A percentile compares a stretch with the other conserved stretches of the same genome.
Conservation (phyloP, 2,113 vertebrate species). For the Tympanuchus pallidicinctus region DNA sequence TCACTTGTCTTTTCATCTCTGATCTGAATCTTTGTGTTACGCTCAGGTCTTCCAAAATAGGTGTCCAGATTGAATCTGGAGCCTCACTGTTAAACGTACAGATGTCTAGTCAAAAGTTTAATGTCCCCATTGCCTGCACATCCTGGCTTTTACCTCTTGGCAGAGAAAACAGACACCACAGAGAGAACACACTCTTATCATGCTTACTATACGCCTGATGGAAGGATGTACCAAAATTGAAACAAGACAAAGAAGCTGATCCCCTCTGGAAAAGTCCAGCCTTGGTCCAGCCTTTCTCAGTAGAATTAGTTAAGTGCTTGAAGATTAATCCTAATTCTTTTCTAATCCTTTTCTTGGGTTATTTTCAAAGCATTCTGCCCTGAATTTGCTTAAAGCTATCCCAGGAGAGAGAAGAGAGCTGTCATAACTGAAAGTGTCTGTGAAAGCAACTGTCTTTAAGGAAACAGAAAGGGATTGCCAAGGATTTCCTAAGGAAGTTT, state of each 20-base stretch:
- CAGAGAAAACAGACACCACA: not conserved
- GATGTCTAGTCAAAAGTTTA: not conserved
- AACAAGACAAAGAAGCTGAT: not conserved
- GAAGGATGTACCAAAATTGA: not conserved
- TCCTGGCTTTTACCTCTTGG: not conserved
- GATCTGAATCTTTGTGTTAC: not conserved
- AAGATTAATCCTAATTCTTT: not conserved
- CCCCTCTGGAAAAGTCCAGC: not conserved
- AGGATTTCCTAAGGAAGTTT: not conserved
- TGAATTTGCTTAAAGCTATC: not conserved
- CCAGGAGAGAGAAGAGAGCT: not conserved
- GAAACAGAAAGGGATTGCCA: not conserved
- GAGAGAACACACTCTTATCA: not conserved
- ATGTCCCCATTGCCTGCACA: not conserved
- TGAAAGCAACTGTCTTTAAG: not conserved
- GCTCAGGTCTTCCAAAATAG: not conserved
- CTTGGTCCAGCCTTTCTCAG: not conserved
- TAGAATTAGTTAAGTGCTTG: not conserved
- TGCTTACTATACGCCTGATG: not conserved
- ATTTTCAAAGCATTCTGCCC: not conserved
- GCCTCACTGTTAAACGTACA: not conserved
- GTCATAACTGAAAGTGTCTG: not conserved
- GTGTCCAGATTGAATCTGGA: not conserved
- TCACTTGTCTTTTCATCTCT: not conserved
- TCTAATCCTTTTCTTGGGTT: not conserved